Conservation (phyloP, 2,888 invertebrate species). For the Pogonocherus hispidulus region DNA sequence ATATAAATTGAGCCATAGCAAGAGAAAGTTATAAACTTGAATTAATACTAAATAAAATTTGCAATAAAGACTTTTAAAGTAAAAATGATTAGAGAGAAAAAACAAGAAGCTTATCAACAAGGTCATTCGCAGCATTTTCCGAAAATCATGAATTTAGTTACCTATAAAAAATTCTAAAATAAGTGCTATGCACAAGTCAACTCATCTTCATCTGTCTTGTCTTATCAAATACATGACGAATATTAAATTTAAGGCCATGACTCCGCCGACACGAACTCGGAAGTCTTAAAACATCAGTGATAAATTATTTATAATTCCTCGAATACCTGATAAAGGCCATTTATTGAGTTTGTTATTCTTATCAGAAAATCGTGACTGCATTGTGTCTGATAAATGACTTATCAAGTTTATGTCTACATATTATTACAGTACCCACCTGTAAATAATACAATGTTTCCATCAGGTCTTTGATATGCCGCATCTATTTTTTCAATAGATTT, state of each 20-base stretch:
- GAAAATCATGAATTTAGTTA: too few species aligned
- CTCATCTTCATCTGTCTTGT: too few species aligned
- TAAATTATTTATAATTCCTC: neutral
- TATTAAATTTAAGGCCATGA: constrained; percentile 18
- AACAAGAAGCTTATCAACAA: too few species aligned
- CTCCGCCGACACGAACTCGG: neutral
- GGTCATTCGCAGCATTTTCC: too few species aligned
- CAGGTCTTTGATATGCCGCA: constrained; percentile 80
- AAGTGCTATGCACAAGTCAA: neutral
- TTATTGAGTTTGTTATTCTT: neutral
- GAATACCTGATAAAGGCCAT: neutral
- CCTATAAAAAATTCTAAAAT: too few species aligned
- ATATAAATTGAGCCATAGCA: too few species aligned
- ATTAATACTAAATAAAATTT: too few species aligned
- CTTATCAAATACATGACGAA: neutral
- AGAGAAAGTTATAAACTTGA: too few species aligned
- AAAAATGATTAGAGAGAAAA: too few species aligned
- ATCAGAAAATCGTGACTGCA: neutral
- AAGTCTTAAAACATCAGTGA: neutral
- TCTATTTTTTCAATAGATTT: constrained; percentile 72
- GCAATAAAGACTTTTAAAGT: too few species aligned
- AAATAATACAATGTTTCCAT: constrained; percentile 79
- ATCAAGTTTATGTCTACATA: neutral
- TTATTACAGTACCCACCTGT: constrained; percentile 67
- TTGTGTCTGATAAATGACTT: neutral